These are phyloP conservation scores for Paralichthys olivaceus DNA, from an alignment of 2,113 vertebrate genomes.

Conservation along the genomic window DNA sequence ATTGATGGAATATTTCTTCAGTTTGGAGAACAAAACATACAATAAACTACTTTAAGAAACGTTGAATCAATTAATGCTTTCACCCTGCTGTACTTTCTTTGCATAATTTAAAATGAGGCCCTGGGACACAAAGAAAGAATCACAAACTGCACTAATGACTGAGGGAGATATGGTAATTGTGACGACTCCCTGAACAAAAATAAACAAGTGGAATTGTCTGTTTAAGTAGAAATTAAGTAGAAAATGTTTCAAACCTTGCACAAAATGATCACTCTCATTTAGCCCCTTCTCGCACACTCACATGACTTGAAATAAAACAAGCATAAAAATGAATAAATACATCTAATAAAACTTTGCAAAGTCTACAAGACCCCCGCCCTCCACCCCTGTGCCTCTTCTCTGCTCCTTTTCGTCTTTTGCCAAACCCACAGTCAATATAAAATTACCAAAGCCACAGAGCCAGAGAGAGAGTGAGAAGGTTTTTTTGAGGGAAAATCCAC, in stretches of 20 bases:
- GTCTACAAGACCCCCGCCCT: constrained; percentile 39
- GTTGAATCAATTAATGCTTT: constrained; percentile 11
- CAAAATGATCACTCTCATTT: constrained; percentile 15
- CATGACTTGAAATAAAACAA: constrained; percentile 71
- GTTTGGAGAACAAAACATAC: constrained; percentile 28
- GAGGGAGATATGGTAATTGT: constrained; percentile 11
- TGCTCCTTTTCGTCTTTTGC: constrained; percentile 81
- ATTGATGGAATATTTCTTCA: constrained; percentile 42
- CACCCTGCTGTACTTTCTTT: not conserved
- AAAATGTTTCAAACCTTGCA: not conserved
- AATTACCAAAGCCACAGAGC: constrained; percentile 83
- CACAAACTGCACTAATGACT: not conserved
- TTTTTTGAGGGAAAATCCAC: constrained; percentile 70
- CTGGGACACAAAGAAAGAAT: constrained; percentile 2
- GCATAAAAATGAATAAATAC: constrained; percentile 82
- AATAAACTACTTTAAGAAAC: constrained; percentile 7
- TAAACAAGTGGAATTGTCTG: constrained; percentile 50
- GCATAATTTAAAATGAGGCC: not conserved
- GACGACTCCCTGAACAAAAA: constrained; percentile 18
- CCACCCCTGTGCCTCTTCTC: constrained; percentile 60
- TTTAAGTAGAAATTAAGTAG: constrained; percentile 19
- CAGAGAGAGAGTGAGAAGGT: constrained; percentile 71
- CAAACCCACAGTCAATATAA: constrained; percentile 88
- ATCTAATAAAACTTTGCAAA: constrained; percentile 77
- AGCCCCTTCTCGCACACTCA: constrained; percentile 33